Conservation (phyloP, 2,888 invertebrate genomes). For the Hirtodrosophila histrioides region DNA sequence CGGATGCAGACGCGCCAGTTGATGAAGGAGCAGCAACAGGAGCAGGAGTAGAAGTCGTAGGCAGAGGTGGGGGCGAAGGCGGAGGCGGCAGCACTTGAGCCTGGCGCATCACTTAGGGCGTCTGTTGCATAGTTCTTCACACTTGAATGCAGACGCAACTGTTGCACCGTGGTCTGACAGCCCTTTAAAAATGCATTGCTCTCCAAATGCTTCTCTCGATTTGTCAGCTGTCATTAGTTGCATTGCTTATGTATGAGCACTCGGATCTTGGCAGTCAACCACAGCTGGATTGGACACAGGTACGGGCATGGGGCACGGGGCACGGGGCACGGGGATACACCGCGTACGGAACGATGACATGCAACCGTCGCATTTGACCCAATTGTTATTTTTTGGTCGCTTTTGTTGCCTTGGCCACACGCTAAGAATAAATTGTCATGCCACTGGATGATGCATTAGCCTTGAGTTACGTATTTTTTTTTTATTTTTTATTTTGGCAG, state of each 20-base stretch:
- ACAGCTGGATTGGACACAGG: not conserved
- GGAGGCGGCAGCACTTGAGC: constrained; percentile 37
- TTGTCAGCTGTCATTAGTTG: constrained; percentile 41
- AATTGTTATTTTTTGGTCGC: constrained; percentile 40
- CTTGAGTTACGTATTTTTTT: constrained; percentile 32
- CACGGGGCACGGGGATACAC: too few relatives aligned
- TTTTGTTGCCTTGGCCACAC: constrained; percentile 54
- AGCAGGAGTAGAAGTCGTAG: not conserved
- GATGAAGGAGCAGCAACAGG: constrained; percentile 1
- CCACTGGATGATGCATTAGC: constrained; percentile 54
- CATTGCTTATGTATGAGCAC: constrained; percentile 27
- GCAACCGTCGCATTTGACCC: constrained; percentile 51
- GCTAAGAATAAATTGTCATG: constrained; percentile 55
- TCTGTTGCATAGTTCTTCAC: constrained; percentile 44
- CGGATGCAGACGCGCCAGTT: constrained; percentile 54
- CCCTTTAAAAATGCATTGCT: constrained; percentile 30
- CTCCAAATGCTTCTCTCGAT: constrained; percentile 31
- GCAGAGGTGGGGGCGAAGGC: not conserved
- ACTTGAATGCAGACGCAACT: constrained; percentile 48
- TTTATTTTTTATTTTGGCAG: not conserved
- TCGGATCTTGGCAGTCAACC: constrained; percentile 5
- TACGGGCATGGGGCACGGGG: not conserved
- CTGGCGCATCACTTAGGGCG: constrained; percentile 22
- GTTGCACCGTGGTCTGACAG: constrained; percentile 54
- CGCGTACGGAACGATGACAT: constrained; percentile 23